Base-by-base conservation (phyloP, 2,888 invertebrate genomes). In the Lampropteryx suffumata region DNA sequence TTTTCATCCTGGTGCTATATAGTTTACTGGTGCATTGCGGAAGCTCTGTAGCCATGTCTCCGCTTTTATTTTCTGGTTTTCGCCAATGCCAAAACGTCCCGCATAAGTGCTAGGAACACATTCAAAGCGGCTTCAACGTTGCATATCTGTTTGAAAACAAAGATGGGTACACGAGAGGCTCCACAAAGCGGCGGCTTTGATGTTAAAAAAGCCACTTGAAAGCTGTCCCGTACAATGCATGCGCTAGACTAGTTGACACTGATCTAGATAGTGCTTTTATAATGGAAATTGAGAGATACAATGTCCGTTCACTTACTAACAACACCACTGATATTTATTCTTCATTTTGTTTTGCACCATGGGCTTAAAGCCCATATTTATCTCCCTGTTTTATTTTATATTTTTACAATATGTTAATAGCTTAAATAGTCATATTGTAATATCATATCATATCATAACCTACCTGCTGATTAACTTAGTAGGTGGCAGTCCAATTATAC, bases 151-250 rank as follows among this genome's bases (percentile, higher is more conserved):
- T 40, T 40, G 27, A 28, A 46, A 46, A 46, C 46, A 46, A 47
- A 47, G 46, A 34, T 34, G 30, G 36, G 36, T 9, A 10, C 30
- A 6, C 26, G 32, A 17, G 37, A 37, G 27, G 11, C 32, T 21
- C 21, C 26, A 47, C 73, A 75, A 73, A 76, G 77, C 64, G 60
- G 63, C 65, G 56, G 61, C 64, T 82, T 83, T 83, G 81, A 82
- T 74, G 79, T 79, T 73, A 67, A 72, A 76, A 74, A 74, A 75
- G 77, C 76, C 79, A 75, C 81, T 82, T 78, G 74, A 73, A 77
- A 73, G 59, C 65, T 61, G 69, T 69, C 70, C 67, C 65, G 52
- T 64, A 79, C 73, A 78, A 76, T 73, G 68, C 57, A 26, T 14
- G 26, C 12, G 6, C 40, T 14, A 32, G 35, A 41, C 48, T 36